Base-by-base conservation (phyloP, 2,113 vertebrate species). In the Gila orcuttii region DNA sequence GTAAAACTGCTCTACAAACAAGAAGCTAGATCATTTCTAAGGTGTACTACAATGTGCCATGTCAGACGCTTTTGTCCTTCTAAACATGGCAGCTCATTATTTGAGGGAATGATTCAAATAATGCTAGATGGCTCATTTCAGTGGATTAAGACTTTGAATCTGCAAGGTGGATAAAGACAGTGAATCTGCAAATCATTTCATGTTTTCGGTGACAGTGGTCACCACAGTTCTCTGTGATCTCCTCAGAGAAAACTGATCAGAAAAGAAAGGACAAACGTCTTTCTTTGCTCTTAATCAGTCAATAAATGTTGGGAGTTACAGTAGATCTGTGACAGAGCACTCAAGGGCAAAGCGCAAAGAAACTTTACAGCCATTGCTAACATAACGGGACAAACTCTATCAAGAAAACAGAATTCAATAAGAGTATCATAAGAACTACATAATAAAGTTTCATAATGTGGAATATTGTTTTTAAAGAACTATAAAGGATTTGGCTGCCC, bases 301-400 rank as follows among this genome's bases (percentile, higher is more conserved):
- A 87, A 77, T 88, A 86, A 82, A 86, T 33, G 78, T 79, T 82
- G 83, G 94, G 94, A 95, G 94, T 90, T 91, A 93, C 93, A 95
- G 94, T 91, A 95, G 94, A 94, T 95, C 92, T 93, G 93, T 87
- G 78, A 86, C 76, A 84, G 45, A 90, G 91, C 94, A 93, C 93
- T 95, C 93, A 94, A 93, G 90, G 59, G 79, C 17, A 81, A 88
- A 89, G 23, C 33, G 19, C 83, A 87, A 86, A 81, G 6, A 86
- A 86, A 86, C 88, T 85, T 90, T 89, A 90, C 78, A 92, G 73
- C 86, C 88, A 89, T 88, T 88, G 87, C 79, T 69, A 12, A 39
- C 47, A 39, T 31, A 21, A 25, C 12, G 13, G 17, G 19, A 77
- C 23, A 64, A 80, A 42, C 33, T 80, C 33, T 33, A 21, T 21